Evolutionary conservation across 2,888 invertebrate species (phyloP).

Genomic region (Dinocampus coccinellae): DNA sequence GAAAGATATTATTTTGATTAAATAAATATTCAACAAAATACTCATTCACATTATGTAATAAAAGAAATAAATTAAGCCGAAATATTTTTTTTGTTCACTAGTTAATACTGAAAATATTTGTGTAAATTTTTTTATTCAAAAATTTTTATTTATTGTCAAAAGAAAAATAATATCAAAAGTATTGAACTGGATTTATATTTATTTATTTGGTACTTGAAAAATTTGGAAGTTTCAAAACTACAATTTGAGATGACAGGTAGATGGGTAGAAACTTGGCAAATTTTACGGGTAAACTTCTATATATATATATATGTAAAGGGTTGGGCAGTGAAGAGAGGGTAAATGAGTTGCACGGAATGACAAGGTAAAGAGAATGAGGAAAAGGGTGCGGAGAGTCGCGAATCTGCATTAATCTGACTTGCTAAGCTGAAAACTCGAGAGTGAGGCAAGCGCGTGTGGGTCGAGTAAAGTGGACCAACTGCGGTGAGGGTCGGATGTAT

Average conservation of each 20-base stretch:
- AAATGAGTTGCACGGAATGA: not conserved
- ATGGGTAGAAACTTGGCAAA: constrained; percentile 32
- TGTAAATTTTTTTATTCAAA: not conserved
- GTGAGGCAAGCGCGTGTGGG: constrained; percentile 36
- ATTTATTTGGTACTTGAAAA: constrained; percentile 26
- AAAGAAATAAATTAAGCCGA: too few relatives aligned
- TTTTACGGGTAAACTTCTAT: constrained; percentile 25
- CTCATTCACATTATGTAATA: too few relatives aligned
- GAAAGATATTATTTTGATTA: not conserved
- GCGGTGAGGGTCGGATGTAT: not conserved
- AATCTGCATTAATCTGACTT: constrained; percentile 67
- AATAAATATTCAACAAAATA: too few relatives aligned
- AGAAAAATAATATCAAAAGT: not conserved
- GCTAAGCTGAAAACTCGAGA: constrained; percentile 59
- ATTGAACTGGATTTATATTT: not conserved
- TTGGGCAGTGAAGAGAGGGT: not conserved
- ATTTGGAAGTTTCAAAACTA: constrained; percentile 11
- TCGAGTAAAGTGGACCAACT: constrained; percentile 32
- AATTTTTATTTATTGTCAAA: not conserved
- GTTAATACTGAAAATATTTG: not conserved
- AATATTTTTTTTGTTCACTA: not conserved
- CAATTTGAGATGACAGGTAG: not conserved
- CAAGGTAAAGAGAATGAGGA: not conserved
- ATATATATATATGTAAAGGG: not conserved
- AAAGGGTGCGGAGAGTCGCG: constrained; percentile 5